Conservation (phyloP, 2,113 vertebrate genomes). For the Theristicus caerulescens region DNA sequence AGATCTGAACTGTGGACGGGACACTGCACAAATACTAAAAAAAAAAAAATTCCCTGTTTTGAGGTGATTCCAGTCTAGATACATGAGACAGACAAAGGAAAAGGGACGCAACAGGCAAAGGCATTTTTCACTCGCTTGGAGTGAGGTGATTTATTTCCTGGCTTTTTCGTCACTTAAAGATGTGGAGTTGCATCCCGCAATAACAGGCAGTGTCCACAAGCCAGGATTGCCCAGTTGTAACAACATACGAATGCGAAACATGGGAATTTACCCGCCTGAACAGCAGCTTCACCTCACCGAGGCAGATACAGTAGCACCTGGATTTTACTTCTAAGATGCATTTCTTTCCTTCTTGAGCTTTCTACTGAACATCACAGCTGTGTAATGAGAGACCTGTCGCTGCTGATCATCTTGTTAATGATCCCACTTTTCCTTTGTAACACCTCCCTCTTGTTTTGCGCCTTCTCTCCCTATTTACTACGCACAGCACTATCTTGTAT, state of each 20-base stretch:
- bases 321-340: not conserved
- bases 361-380: not conserved
- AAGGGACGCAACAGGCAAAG: not conserved
- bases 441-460: not conserved
- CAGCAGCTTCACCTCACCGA: rapidly evolving
- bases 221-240: rapidly evolving
- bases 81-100: rapidly evolving
- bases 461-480: not conserved
- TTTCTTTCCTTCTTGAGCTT: not conserved
- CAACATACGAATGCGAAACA: rapidly evolving
- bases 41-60: not conserved
- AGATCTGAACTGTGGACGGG: not conserved
- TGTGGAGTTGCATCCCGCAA: not conserved
- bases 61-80: not conserved
- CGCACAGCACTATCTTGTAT: rapidly evolving
- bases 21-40: not conserved
- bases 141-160: not conserved
- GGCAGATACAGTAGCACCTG: not conserved
- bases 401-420: not conserved
- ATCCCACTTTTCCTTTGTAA: not conserved
- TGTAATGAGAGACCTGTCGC: not conserved
- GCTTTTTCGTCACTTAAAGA: not conserved
- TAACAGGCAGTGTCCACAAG: rapidly evolving
- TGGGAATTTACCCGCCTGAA: not conserved
- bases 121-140: not conserved